These are phyloP conservation scores for Lasaia peninsularis DNA, from an alignment of 1,140 invertebrate genomes.

Conservation along the genomic window DNA sequence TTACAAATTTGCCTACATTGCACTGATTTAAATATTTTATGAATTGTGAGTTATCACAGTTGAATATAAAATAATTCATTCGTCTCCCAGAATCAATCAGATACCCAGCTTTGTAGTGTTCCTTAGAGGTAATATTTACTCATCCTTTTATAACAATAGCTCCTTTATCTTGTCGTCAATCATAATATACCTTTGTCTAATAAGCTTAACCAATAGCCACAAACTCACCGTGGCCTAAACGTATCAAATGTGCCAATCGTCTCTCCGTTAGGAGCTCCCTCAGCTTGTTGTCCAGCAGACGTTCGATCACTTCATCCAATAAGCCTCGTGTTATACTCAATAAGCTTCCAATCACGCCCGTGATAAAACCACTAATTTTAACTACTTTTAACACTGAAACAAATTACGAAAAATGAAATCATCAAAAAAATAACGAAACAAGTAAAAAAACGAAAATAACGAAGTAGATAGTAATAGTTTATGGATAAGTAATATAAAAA, in stretches of 20 bases:
- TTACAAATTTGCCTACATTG: too few species aligned
- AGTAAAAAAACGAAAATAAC: too few species aligned
- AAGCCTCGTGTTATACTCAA: constrained; percentile 16
- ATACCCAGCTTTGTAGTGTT: too few species aligned
- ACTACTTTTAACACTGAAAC: constrained; percentile 45
- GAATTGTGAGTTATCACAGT: too few species aligned
- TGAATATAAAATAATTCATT: too few species aligned
- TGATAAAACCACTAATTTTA: constrained; percentile 23
- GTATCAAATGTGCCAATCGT: constrained; percentile 46
- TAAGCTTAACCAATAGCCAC: background rate
- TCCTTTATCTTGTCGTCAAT: too few species aligned
- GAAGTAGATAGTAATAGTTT: too few species aligned
- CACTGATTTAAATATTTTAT: too few species aligned
- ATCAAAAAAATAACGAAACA: background rate
- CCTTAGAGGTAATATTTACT: too few species aligned
- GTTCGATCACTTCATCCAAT: constrained; percentile 28
- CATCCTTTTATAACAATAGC: too few species aligned
- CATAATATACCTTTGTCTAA: background rate
- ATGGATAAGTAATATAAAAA: too few species aligned
- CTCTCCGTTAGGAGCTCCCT: constrained; percentile 31
- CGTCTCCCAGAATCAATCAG: too few species aligned
- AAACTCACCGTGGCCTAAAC: constrained; percentile 47
- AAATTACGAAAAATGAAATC: background rate
- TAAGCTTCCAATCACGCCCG: constrained; percentile 28
- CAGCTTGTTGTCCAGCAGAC: constrained; percentile 24